Percentiles rank a stretch among this genome's conserved stretches.
phyloP scores from a whole-genome alignment of 2,113 vertebrate species.

The Anoplopoma fimbria region DNA sequence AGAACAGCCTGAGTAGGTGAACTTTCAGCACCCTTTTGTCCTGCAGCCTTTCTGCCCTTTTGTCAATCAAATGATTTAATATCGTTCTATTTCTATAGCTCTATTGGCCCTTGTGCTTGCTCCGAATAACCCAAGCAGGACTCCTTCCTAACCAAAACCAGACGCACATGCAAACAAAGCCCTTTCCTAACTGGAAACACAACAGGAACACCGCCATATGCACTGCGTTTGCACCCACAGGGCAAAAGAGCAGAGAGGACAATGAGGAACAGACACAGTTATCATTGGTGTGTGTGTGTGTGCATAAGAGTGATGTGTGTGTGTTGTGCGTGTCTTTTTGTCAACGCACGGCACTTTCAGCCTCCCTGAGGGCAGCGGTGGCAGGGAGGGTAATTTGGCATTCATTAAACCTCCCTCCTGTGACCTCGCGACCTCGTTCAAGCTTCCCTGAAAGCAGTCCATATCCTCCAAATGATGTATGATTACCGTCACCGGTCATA shows the following conservation, averaged over 20 bases:
- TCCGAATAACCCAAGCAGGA: not conserved
- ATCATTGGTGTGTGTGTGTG: conserved; percentile 16
- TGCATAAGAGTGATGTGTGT: conserved; percentile 7
- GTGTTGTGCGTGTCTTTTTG: conserved; percentile 9
- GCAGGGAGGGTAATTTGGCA: conserved; percentile 56
- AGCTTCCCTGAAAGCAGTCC: conserved; percentile 50
- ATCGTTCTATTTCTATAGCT: not conserved
- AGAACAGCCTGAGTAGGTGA: not conserved
- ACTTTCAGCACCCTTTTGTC: not conserved
- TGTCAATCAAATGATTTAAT: not conserved
- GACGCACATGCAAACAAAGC: conserved; percentile 15
- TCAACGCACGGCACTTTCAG: conserved; percentile 13
- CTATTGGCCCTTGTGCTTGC: not conserved
- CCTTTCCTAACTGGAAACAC: conserved; percentile 37
- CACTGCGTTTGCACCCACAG: not conserved
- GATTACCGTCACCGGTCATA: conserved; percentile 55
- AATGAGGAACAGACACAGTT: conserved; percentile 54
- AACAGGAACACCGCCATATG: conserved; percentile 31
- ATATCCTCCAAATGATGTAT: conserved; percentile 55
- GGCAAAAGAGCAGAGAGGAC: conserved; percentile 34
- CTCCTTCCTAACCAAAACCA: conserved; percentile 31
- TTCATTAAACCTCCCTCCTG: conserved; percentile 57
- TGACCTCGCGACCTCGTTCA: conserved; percentile 43
- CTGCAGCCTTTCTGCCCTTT: not conserved
- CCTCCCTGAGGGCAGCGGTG: conserved; percentile 38